phyloP scores from a whole-genome alignment of 2,888 invertebrate species.

The Agrotis ipsilon region DNA sequence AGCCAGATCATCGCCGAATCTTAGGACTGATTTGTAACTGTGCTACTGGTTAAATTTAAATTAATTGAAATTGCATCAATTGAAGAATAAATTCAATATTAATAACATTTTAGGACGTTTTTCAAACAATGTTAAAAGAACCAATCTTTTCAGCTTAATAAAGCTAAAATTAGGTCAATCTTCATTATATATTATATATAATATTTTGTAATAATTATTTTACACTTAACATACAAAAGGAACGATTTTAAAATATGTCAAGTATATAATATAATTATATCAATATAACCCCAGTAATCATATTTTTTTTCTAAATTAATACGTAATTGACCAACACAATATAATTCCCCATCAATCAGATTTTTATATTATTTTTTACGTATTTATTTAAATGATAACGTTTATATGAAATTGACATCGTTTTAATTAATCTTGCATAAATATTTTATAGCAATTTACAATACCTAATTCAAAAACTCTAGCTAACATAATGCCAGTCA shows the following conservation, averaged over 20 bases:
- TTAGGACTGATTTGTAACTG: too few species aligned
- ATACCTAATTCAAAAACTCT: background rate
- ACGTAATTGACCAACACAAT: constrained; percentile 3
- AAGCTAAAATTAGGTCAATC: too few species aligned
- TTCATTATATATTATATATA: too few species aligned
- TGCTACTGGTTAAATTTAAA: too few species aligned
- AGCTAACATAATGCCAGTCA: background rate
- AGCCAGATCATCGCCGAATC: too few species aligned
- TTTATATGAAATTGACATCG: background rate
- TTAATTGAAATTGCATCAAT: too few species aligned
- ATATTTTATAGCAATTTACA: background rate
- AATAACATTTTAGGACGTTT: background rate
- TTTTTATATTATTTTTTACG: background rate
- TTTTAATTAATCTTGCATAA: background rate
- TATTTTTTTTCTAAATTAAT: background rate
- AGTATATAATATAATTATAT: background rate
- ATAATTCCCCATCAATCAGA: background rate
- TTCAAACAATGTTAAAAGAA: too few species aligned
- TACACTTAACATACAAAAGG: background rate
- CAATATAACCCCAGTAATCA: background rate
- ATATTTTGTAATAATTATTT: background rate
- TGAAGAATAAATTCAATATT: background rate
- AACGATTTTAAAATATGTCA: constrained; percentile 4
- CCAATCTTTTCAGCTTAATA: too few species aligned
- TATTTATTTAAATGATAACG: background rate